Conservation (phyloP, 2,113 vertebrate genomes). For the Ophiodon elongatus region DNA sequence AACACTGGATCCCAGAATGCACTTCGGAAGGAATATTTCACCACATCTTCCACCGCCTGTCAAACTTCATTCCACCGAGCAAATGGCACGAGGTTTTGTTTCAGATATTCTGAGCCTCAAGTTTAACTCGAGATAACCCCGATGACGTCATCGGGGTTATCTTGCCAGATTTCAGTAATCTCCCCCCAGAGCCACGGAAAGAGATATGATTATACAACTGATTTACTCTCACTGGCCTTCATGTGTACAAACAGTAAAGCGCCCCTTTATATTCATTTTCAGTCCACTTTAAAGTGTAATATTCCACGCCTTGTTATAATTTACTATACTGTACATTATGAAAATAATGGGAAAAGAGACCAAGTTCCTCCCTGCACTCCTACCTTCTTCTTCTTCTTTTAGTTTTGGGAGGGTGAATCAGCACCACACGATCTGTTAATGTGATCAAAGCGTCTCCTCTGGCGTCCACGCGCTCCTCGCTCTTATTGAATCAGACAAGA, state of each 20-base stretch:
- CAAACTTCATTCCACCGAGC: neutral
- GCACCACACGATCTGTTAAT: constrained; percentile 14
- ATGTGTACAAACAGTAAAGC: constrained; percentile 19
- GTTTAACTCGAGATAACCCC: constrained; percentile 14
- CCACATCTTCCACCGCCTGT: neutral
- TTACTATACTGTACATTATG: neutral
- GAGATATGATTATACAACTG: neutral
- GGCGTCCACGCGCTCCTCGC: constrained; percentile 48
- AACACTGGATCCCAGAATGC: constrained; percentile 15
- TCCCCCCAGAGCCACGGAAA: neutral
- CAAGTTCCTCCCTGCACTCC: neutral
- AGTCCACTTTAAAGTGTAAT: neutral
- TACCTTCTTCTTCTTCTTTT: constrained; percentile 7
- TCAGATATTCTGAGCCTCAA: constrained; percentile 5
- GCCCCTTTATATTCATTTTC: neutral
- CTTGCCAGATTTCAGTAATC: neutral
- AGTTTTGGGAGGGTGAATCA: constrained; percentile 9
- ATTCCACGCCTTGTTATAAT: neutral
- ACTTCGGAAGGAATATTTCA: constrained; percentile 6
- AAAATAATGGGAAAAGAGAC: constrained; percentile 8
- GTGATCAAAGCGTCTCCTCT: constrained; percentile 55
- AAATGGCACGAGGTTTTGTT: neutral
- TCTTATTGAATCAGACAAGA: constrained; percentile 65
- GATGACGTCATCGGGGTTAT: constrained; percentile 8
- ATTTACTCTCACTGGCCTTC: neutral